Conservation (phyloP, 2,888 invertebrate genomes). For the Pristionchus fissidentatus region DNA sequence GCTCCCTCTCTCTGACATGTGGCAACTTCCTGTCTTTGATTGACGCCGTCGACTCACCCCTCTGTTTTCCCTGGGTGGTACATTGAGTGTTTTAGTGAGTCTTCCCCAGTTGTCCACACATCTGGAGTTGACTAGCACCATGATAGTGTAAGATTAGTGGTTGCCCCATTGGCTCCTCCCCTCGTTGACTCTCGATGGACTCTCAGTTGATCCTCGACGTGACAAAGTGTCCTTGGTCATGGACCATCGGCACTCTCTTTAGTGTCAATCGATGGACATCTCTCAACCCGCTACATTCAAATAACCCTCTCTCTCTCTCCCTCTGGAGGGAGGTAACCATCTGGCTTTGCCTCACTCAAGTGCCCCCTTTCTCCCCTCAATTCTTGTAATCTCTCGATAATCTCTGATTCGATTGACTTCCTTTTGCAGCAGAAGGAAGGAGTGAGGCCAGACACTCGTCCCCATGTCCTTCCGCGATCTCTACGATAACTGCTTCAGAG, state of each 20-base stretch:
- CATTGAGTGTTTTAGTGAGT: slow-evolving; percentile 27
- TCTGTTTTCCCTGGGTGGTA: slow-evolving; percentile 39
- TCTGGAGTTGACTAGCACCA: slow-evolving; percentile 4
- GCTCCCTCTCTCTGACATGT: slow-evolving; percentile 30
- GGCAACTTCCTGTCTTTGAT: slow-evolving; percentile 36
- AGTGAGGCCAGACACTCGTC: neutral
- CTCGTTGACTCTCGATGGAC: neutral
- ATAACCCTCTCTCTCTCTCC: slow-evolving; percentile 5
- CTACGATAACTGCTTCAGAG: slow-evolving; percentile 59
- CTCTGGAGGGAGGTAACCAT: slow-evolving; percentile 4
- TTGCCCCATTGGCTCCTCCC: neutral
- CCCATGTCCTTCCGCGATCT: slow-evolving; percentile 58
- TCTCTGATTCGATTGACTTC: slow-evolving; percentile 35
- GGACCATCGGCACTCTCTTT: slow-evolving; percentile 34
- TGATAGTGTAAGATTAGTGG: slow-evolving; percentile 26
- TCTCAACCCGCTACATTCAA: slow-evolving; percentile 43
- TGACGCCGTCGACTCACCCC: neutral
- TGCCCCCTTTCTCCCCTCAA: slow-evolving; percentile 15
- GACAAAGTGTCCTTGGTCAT: slow-evolving; percentile 44
- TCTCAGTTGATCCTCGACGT: slow-evolving; percentile 7
- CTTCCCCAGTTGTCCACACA: slow-evolving; percentile 8
- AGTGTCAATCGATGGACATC: slow-evolving; percentile 42
- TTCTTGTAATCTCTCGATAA: slow-evolving; percentile 41
- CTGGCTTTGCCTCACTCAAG: slow-evolving; percentile 43
- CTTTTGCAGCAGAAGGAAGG: neutral